Evolutionary conservation across 2,113 vertebrate species (phyloP).

Genomic region (Sorex fumeus): DNA sequence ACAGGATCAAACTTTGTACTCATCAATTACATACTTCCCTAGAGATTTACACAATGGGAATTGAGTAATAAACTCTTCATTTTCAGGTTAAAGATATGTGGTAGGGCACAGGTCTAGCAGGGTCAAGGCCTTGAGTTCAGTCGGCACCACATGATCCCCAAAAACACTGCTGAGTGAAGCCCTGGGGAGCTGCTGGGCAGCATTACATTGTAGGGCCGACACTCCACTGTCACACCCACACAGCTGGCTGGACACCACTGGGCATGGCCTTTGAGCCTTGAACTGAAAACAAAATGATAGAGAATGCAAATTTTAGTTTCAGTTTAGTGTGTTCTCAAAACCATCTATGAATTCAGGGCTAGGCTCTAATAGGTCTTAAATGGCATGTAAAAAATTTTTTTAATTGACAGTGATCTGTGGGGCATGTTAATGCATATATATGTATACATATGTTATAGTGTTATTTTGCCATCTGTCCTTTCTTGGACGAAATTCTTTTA

Average conservation of each 20-base stretch:
- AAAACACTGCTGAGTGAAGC: no score
- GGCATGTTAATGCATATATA: not conserved
- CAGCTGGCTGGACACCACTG: no score
- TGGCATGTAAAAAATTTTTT: not conserved
- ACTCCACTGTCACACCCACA: no score
- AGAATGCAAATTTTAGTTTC: no score
- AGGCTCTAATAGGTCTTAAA: conserved; percentile 3
- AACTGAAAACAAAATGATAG: no score
- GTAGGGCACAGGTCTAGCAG: no score
- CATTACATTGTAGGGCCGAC: no score
- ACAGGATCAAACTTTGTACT: conserved; percentile 1
- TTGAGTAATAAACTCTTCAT: conserved; percentile 10
- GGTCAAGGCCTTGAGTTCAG: no score
- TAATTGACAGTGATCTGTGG: not conserved
- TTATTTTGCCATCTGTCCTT: not conserved
- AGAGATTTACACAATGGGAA: conserved; percentile 1
- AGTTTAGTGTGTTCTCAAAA: not conserved
- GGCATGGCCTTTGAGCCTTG: no score
- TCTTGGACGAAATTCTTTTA: no score
- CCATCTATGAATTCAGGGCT: not conserved
- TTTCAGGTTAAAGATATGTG: not conserved
- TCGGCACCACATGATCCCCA: no score
- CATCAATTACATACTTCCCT: not conserved
- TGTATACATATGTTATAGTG: not conserved
- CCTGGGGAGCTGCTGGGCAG: no score